Conservation (phyloP, 2,888 invertebrate species). For the Branchellion lobata region DNA sequence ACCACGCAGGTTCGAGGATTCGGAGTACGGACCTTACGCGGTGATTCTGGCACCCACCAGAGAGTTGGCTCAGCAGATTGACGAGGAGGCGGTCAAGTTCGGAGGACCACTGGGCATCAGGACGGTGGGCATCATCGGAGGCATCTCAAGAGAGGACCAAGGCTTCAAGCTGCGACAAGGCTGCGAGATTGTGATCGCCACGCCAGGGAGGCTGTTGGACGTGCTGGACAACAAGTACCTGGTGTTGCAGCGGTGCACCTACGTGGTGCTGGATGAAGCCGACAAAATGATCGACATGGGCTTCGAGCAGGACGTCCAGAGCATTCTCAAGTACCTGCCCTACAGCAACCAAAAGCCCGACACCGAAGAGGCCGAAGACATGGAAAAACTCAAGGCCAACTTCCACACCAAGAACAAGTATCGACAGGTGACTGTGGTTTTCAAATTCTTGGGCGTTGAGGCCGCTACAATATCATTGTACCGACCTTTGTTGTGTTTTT, state of each 20-base stretch:
- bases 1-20: constrained; percentile 61
- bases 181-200: constrained; percentile 98
- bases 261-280: constrained; percentile 80
- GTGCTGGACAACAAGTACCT: constrained; percentile 96
- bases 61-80: constrained; percentile 97
- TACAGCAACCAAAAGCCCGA: constrained; percentile 97
- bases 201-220: constrained; percentile 97
- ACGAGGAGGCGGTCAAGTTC: constrained; percentile 97
- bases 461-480: no score
- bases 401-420: constrained; percentile 94
- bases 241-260: constrained; percentile 94
- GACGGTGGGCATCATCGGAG: constrained; percentile 62
- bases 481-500: no score
- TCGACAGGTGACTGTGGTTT: constrained; percentile 70
- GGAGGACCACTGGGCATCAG: constrained; percentile 68
- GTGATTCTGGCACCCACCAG: constrained; percentile 99
- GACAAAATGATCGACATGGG: constrained; percentile 99
- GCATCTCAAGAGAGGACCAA: constrained; percentile 92
- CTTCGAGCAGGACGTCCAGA: constrained; percentile 93
- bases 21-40: constrained; percentile 85
- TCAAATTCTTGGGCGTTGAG: no score
- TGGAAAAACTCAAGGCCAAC: constrained; percentile 82
- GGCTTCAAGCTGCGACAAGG: constrained; percentile 92
- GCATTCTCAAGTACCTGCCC: constrained; percentile 95
- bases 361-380: constrained; percentile 95